Evolutionary conservation across 2,888 invertebrate genomes (phyloP).

Genomic region (Pedicia rivosa): DNA sequence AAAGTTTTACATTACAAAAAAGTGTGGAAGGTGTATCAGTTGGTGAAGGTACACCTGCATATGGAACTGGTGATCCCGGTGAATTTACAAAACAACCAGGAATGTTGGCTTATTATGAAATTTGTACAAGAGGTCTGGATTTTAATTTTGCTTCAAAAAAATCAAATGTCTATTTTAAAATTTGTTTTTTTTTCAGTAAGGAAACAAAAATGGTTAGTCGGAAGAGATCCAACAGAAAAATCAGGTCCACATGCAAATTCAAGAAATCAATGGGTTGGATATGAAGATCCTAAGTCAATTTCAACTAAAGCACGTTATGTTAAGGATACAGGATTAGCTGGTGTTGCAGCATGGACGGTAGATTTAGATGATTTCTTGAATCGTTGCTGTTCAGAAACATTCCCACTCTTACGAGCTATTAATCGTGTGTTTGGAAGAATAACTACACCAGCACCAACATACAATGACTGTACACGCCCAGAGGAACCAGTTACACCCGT

Average conservation of each 20-base stretch:
- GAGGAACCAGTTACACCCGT: conserved; percentile 56
- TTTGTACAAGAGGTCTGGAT: conserved; percentile 41
- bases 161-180: conserved; percentile 7
- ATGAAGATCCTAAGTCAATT: conserved; percentile 65
- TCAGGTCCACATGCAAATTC: conserved; percentile 55
- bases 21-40: conserved; percentile 21
- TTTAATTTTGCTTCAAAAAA: too few relatives aligned
- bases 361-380: conserved; percentile 80
- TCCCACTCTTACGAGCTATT: conserved; percentile 59
- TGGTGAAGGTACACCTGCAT: conserved; percentile 44
- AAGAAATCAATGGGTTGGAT: conserved; percentile 80
- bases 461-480: conserved; percentile 51
- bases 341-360: conserved; percentile 74
- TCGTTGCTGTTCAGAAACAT: conserved; percentile 64
- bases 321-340: conserved; percentile 53
- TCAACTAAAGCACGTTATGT: conserved; percentile 63
- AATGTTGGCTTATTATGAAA: conserved; percentile 76
- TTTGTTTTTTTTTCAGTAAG: conserved; percentile 32
- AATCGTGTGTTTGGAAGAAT: conserved; percentile 56
- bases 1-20: conserved; percentile 53
- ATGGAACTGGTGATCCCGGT: conserved; percentile 64
- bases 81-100: conserved; percentile 74
- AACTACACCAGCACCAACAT: conserved; percentile 34
- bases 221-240: conserved; percentile 41
- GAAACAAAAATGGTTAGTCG: conserved; percentile 49